These are phyloP conservation scores for Bathynomus jamesi DNA, from an alignment of 1,140 invertebrate genomes.

Conservation along the genomic window DNA sequence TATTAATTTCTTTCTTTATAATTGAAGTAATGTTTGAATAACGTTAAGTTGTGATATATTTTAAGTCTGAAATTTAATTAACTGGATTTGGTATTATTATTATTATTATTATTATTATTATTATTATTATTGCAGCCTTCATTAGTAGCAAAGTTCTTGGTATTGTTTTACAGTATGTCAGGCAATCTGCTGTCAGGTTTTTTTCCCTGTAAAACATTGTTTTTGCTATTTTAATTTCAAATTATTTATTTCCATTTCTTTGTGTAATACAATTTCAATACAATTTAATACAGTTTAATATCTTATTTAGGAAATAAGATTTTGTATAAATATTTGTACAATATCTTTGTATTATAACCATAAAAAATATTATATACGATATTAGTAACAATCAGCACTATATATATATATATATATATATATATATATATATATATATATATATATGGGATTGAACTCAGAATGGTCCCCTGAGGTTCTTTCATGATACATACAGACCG, in stretches of 20 bases:
- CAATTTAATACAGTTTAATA: neutral
- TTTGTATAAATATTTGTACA: neutral
- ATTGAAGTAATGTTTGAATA: no score
- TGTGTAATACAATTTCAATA: neutral
- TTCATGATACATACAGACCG: no score
- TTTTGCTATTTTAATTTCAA: no score
- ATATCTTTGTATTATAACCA: neutral
- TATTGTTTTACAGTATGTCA: neutral
- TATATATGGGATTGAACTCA: no score
- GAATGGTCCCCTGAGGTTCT: no score
- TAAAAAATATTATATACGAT: neutral
- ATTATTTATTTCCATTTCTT: neutral
- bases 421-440: neutral
- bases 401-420: neutral
- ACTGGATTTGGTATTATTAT: no score
- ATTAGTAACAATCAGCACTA: neutral
- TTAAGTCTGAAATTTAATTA: no score
- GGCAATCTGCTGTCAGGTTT: neutral
- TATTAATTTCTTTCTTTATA: no score
- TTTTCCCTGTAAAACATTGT: no score
- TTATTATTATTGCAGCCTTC: neutral
- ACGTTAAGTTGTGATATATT: no score
- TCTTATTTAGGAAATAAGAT: neutral
- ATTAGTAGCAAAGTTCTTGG: neutral
- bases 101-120: neutral